Percentiles rank a stretch among this genome's conserved stretches.
phyloP scores from a whole-genome alignment of 2,888 invertebrate species.

The Nebria salina region DNA sequence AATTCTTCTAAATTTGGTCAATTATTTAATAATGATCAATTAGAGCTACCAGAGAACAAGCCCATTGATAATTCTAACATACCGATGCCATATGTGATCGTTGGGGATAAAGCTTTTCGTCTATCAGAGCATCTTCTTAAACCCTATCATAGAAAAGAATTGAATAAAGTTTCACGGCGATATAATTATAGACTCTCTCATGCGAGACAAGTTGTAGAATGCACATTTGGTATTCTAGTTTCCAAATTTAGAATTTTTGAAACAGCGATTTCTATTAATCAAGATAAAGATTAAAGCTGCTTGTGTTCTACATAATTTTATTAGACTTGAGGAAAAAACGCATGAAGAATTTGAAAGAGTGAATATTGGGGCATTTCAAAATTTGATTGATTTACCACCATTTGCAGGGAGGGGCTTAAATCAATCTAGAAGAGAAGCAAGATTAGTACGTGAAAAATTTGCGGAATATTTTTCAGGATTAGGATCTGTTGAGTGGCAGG shows the following conservation, averaged over 20 bases:
- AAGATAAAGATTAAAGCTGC: conserved; percentile 23
- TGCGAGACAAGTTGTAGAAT: conserved; percentile 27
- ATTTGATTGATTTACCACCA: conserved; percentile 21
- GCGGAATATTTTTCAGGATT: too few relatives aligned
- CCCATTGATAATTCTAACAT: conserved; percentile 16
- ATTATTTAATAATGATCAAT: conserved; percentile 14
- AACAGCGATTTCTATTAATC: conserved; percentile 15
- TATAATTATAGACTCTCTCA: conserved; percentile 23
- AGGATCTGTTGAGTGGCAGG: too few relatives aligned
- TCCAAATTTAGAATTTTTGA: conserved; percentile 26
- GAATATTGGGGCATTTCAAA: too few relatives aligned
- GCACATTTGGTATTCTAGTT: conserved; percentile 24
- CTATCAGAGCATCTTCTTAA: conserved; percentile 25
- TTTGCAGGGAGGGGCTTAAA: conserved; percentile 24
- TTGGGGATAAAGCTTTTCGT: conserved; percentile 24
- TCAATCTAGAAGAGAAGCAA: conserved; percentile 27
- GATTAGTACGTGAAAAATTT: conserved; percentile 9
- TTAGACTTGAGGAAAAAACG: conserved; percentile 4
- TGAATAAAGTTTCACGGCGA: conserved; percentile 4
- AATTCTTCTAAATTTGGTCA: conserved; percentile 19
- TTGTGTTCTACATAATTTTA: conserved; percentile 26
- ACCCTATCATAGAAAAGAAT: conserved; percentile 23
- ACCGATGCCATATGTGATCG: conserved; percentile 19
- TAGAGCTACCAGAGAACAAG: conserved; percentile 9
- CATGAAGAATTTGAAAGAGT: conserved; percentile 26